Evolutionary conservation across 2,113 vertebrate species (phyloP).

Genomic region (Rhagologus leucostigma): DNA sequence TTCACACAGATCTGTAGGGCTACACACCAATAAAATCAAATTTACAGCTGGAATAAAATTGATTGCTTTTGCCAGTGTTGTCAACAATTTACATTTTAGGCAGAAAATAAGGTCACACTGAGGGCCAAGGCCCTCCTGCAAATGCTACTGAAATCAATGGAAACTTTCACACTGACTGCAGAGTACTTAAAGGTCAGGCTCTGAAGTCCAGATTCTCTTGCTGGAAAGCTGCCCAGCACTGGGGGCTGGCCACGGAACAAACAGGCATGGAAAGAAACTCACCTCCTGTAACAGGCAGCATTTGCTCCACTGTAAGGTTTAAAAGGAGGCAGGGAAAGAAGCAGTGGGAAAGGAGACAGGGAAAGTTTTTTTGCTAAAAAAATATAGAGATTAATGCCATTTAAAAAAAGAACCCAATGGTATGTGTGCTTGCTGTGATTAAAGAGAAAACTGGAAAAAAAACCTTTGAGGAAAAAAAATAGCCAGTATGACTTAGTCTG

Average conservation of each 20-base stretch:
- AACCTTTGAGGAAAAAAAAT: not conserved
- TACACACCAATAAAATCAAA: not conserved
- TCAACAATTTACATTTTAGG: not conserved
- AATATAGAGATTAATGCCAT: not conserved
- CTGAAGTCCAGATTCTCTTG: not conserved
- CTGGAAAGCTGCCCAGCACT: not conserved
- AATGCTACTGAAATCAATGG: constrained; percentile 11
- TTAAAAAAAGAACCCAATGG: too few relatives aligned
- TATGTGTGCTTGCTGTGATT: not conserved
- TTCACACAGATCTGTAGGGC: not conserved
- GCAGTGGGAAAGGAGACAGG: not conserved
- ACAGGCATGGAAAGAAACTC: not conserved
- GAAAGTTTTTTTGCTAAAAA: not conserved
- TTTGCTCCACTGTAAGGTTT: not conserved
- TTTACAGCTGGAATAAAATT: not conserved
- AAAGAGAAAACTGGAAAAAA: not conserved
- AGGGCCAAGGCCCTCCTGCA: not conserved
- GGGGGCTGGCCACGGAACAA: not conserved
- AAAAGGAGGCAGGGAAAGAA: not conserved
- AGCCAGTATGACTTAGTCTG: not conserved
- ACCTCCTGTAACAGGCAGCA: not conserved
- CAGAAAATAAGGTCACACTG: not conserved
- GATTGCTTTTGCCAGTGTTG: not conserved
- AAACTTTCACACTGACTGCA: not conserved
- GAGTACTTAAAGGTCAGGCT: not conserved